Base-by-base conservation (phyloP, 2,888 invertebrate species). In the Heliconius ismenius region DNA sequence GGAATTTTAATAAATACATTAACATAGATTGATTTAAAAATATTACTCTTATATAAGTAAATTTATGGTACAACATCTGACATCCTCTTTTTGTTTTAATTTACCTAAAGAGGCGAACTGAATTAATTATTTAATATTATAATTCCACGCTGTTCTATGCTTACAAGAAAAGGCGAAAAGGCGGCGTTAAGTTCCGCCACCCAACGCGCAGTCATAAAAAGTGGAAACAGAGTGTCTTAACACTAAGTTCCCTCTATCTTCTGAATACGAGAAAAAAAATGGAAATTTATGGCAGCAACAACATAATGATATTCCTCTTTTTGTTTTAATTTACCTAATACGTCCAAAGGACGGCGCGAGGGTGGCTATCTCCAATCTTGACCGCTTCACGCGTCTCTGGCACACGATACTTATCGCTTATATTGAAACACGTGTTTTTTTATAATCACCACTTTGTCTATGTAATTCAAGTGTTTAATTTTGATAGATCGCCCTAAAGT, bases 361-460 rank as follows among this genome's bases (percentile, higher is more conserved):
- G 89, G 87, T 89, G 91, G 90, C 76, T 89, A 89, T 90, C 90
- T 86, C 87, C 88, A 86, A 93, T 92, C 92, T 87, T 89, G 89
- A 87, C 89, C 89, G 89, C 89, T 91, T 87, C 87, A 89, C 88
- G 87, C 88, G 89, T 90, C 90, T 90, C 90, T 90, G 91, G 91
- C 91, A 90, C 90, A 88, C 85, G 89, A 90, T 90, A 86, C 86
- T 83, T 83, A 83, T 83, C 84, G 87, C 86, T 83, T 89, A 90
- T 89, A 88, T 85, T 69, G 73, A 86, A 87, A 92, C 92, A 91
- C 89, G 87, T 91, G 90, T 91, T 90, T 89, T 49, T 88, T 83
- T 86, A 84, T 88, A 90, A 89, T 89, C 84, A 84, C 83, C 82
- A 82, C 79, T 84, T 87, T 89, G 88, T 87, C 87, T 86, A 82